phyloP scores from a whole-genome alignment of 2,797 vertebrate species.

The Acipenser ruthenus region DNA sequence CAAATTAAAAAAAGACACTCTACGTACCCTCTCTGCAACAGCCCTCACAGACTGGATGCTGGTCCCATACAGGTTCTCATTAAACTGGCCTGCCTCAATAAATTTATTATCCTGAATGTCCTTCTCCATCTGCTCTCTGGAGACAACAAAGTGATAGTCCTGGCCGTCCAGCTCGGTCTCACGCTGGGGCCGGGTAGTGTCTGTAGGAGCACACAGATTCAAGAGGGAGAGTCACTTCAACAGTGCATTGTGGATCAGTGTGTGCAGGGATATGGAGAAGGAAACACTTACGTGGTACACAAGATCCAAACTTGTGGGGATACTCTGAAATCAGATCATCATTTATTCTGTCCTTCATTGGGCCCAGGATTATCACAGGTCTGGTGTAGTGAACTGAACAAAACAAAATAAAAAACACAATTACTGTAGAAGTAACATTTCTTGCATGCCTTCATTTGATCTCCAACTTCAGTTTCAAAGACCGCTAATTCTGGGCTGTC shows the following conservation, averaged over 20 bases:
- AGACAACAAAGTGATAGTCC: conserved; percentile 93
- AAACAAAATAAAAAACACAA: not conserved
- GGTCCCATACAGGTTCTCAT: conserved; percentile 95
- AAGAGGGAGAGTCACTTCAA: not conserved
- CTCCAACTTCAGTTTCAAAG: no score
- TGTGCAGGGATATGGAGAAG: not conserved
- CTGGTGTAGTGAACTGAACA: conserved; percentile 87
- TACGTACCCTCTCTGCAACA: conserved; percentile 85
- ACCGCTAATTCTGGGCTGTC: no score
- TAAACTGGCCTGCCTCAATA: conserved; percentile 96
- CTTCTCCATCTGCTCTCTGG: conserved; percentile 96
- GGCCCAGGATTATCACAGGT: conserved; percentile 95
- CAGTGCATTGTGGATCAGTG: not conserved
- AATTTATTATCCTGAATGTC: conserved; percentile 99
- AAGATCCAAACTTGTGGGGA: conserved; percentile 96
- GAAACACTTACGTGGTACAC: conserved; percentile 86
- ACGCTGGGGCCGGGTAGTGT: conserved; percentile 87
- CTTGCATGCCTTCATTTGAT: no score
- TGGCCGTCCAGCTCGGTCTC: conserved; percentile 93
- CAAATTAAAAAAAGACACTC: not conserved
- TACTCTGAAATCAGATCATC: conserved; percentile 98
- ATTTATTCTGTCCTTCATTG: conserved; percentile 92
- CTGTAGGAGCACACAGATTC: conserved; percentile 40
- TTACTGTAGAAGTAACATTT: not conserved
- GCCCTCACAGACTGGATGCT: conserved; percentile 95